A percentile compares a stretch with the other conserved stretches of the same genome.
phyloP scores from a whole-genome alignment of 2,888 invertebrate genomes.

The Cistogaster globosa region DNA sequence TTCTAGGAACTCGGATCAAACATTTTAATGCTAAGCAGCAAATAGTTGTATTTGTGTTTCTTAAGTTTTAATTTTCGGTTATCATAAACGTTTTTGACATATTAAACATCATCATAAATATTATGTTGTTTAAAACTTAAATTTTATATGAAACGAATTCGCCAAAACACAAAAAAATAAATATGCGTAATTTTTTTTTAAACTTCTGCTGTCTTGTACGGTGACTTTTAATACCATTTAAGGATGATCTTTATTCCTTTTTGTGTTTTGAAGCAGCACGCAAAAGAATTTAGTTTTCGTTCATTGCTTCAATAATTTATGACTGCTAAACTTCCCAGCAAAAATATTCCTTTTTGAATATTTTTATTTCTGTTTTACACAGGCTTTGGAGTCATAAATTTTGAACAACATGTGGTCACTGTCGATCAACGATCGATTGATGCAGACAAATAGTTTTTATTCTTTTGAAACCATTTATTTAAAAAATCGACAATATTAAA shows the following conservation, averaged over 20 bases:
- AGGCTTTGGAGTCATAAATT: slow-evolving; percentile 61
- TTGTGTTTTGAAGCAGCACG: slow-evolving; percentile 39
- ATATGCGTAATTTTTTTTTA: slow-evolving; percentile 55
- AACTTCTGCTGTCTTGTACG: slow-evolving; percentile 38
- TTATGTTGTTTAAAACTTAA: slow-evolving; percentile 39
- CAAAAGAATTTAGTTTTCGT: slow-evolving; percentile 38
- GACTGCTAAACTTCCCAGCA: slow-evolving; percentile 47
- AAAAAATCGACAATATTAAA: slow-evolving; percentile 46
- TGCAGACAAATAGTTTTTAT: slow-evolving; percentile 22
- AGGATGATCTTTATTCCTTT: slow-evolving; percentile 32
- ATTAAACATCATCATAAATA: slow-evolving; percentile 67
- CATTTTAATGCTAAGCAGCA: slow-evolving; percentile 38
- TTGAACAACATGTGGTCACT: slow-evolving; percentile 62
- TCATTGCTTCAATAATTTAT: slow-evolving; percentile 58
- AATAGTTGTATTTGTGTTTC: slow-evolving; percentile 7
- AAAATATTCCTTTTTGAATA: slow-evolving; percentile 29
- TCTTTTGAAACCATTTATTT: slow-evolving; percentile 35
- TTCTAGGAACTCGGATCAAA: slow-evolving; percentile 69
- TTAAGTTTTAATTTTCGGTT: slow-evolving; percentile 67
- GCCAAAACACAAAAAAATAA: slow-evolving; percentile 11
- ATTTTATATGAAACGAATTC: slow-evolving; percentile 6
- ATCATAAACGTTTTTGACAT: slow-evolving; percentile 72
- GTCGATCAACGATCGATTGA: slow-evolving; percentile 22
- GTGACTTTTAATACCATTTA: slow-evolving; percentile 44
- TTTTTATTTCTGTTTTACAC: slow-evolving; percentile 23